Base-by-base conservation (phyloP, 2,113 vertebrate species). In the Raphicerus campestris region DNA sequence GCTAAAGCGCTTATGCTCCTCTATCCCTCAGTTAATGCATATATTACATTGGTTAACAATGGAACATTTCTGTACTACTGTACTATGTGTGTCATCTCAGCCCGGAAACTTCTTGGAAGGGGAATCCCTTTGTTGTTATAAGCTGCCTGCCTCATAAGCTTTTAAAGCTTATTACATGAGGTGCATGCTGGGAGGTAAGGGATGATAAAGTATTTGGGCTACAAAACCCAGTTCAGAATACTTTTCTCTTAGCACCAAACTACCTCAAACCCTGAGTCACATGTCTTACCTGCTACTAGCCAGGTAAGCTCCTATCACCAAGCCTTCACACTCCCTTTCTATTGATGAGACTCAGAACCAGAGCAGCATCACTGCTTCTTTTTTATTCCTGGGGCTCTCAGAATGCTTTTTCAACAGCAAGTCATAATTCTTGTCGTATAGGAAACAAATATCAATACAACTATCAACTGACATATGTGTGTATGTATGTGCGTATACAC, bases 91-190 rank as follows among this genome's bases (percentile, higher is more conserved):
- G 78, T 82, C 60, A 95, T 92, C 63, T 73, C 51, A 89, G 73
- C 32, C 28, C 0, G 8, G 92, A 96, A 89, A 91, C 22, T 49
- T 89, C 60, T 92, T 89, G 61, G 93, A 96, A 81, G 35, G 39
- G 83, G 53, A 93, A 89, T 77, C 61, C 85, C 35, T 89, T 95
- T 87, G 82, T 97, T 75, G 14, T 95, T 82, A 78, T 30, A 78
- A 95, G 81, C 78, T 95, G 35, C 92, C 84, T 92, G 42, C 73
- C 85, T 96, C 2, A 0, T 73, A 96, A 85, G 56, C 49, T 82
- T 96, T 92, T 91, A 83, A 89, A 94, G 83, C 55, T 92, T 91
- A 58, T 86, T 89, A 89, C 47, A 84, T 4, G 35, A 89, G 32
- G n/a, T 89, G 45, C 39, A n/a, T 60, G 53, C n/a, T 94, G 82